Conservation (phyloP, 2,797 vertebrate genomes). For the Novumbra hubbsi region DNA sequence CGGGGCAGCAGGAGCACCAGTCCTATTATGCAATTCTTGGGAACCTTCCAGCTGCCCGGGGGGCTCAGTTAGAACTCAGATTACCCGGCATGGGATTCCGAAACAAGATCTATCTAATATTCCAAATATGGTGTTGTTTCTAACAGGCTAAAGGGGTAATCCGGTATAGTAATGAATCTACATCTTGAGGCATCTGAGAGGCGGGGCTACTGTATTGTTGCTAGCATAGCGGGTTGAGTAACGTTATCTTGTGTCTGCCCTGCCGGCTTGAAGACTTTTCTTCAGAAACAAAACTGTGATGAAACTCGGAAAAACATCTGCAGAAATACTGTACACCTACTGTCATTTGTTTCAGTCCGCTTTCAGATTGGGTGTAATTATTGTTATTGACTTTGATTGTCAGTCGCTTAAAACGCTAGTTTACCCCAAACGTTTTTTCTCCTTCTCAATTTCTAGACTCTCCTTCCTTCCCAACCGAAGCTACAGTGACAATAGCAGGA, state of each 20-base stretch:
- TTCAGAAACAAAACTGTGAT: not conserved
- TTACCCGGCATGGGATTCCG: not conserved
- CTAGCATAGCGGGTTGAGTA: not conserved
- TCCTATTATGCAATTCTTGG: not conserved
- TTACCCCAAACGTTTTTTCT: not conserved
- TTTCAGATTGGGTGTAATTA: not conserved
- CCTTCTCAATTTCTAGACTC: constrained; percentile 55
- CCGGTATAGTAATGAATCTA: not conserved
- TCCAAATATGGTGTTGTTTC: not conserved
- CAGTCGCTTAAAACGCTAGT: not conserved
- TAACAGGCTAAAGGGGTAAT: not conserved
- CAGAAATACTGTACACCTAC: not conserved
- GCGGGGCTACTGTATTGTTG: not conserved
- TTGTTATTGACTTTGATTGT: not conserved
- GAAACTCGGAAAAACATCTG: not conserved
- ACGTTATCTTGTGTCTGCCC: not conserved
- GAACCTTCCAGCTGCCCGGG: not conserved
- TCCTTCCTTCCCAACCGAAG: constrained; percentile 76
- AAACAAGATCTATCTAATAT: not conserved
- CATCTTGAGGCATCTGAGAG: not conserved
- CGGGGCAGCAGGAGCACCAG: not conserved
- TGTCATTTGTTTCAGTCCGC: not conserved
- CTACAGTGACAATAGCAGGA: constrained; percentile 74
- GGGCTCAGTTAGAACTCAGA: not conserved
- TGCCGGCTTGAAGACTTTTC: not conserved